phyloP scores from a whole-genome alignment of 2,113 vertebrate species.

The Oryzias woworae region DNA sequence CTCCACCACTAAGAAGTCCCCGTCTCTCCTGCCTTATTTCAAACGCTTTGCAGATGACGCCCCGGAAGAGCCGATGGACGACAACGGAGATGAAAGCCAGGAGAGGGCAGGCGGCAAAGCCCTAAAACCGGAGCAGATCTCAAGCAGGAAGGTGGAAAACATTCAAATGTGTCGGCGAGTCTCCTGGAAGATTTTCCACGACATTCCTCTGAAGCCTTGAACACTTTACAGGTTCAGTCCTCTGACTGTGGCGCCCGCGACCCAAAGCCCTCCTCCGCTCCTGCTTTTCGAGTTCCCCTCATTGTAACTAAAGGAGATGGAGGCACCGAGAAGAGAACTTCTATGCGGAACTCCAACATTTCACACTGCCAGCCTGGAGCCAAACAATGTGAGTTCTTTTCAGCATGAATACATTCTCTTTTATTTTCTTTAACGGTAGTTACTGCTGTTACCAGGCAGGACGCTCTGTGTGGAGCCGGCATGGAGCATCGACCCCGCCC shows the following conservation, averaged over 20 bases:
- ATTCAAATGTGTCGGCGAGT: too few species aligned
- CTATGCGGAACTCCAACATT: conserved; percentile 2
- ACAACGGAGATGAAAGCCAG: not conserved
- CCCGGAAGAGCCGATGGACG: conserved; percentile 73
- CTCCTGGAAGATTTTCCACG: too few species aligned
- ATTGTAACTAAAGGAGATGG: not conserved
- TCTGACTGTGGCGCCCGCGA: not conserved
- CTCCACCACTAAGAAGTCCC: conserved; percentile 59
- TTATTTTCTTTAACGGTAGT: not conserved
- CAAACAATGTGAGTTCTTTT: conserved; percentile 18
- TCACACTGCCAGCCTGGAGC: conserved; percentile 1
- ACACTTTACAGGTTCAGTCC: conserved; percentile 5
- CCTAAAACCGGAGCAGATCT: not conserved
- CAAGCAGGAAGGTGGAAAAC: too few species aligned
- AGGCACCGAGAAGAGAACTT: not conserved
- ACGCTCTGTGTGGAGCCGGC: conserved; percentile 76
- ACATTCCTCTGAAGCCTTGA: not conserved
- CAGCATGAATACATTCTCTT: not conserved
- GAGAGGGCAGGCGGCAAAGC: not conserved
- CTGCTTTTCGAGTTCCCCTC: conserved; percentile 52
- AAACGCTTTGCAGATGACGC: conserved; percentile 32
- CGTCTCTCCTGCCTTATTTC: conserved; percentile 71
- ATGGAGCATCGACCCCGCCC: conserved; percentile 92
- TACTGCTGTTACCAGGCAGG: conserved; percentile 6
- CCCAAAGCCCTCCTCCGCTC: conserved; percentile 10